Percentiles rank a stretch among this genome's conserved stretches.
These are phyloP conservation scores for Synaphobranchus kaupii DNA, from an alignment of 2,797 vertebrate genomes.

Conservation along the genomic window DNA sequence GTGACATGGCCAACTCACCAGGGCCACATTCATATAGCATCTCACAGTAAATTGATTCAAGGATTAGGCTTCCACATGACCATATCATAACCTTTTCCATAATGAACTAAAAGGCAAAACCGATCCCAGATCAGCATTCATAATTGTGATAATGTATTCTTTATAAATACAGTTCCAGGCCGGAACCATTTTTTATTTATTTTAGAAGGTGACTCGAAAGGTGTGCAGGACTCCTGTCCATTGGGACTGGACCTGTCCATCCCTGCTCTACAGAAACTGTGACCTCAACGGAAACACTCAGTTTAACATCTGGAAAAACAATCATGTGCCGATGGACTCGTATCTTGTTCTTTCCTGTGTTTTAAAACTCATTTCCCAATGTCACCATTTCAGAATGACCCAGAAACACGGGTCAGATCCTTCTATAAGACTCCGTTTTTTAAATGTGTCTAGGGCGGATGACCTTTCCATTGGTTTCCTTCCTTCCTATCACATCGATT, in stretches of 20 bases:
- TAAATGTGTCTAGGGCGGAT: conserved; percentile 16
- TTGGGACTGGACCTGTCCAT: not conserved
- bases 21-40: not conserved
- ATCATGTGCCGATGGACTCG: not conserved
- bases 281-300: conserved; percentile 12
- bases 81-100: not conserved
- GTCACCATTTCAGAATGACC: conserved; percentile 19
- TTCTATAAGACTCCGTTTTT: conserved; percentile 5
- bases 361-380: conserved; percentile 16
- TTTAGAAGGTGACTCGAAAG: not conserved
- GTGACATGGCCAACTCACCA: too few species aligned
- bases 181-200: not conserved
- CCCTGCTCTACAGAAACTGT: not conserved
- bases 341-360: conserved; percentile 23
- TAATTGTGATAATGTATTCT: not conserved
- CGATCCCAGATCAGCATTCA: not conserved
- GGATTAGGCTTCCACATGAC: not conserved
- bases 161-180: not conserved
- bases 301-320: not conserved
- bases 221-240: not conserved
- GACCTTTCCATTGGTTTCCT: not conserved
- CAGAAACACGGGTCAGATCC: not conserved
- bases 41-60: not conserved
- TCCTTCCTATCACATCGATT: conserved; percentile 5
- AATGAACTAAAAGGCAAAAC: not conserved